phyloP scores from a whole-genome alignment of 2,797 vertebrate genomes.

The Gymnoscopelus braueri region DNA sequence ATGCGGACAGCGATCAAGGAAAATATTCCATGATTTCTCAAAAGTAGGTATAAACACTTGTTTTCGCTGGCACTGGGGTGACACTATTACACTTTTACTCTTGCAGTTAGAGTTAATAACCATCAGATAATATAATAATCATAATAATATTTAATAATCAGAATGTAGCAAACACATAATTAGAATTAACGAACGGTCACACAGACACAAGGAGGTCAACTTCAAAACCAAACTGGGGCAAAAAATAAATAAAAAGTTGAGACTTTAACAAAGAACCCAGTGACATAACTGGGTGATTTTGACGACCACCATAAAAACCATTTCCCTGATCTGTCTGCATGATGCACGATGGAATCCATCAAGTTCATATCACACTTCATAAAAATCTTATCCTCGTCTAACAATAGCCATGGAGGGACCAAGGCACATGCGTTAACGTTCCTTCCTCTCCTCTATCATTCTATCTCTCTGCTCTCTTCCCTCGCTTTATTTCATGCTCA shows the following conservation, averaged over 20 bases:
- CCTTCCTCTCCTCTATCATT: slow-evolving; percentile 65
- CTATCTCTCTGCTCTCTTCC: slow-evolving; percentile 55
- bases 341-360: slow-evolving; percentile 77
- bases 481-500: slow-evolving; percentile 66
- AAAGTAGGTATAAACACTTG: too few relatives aligned
- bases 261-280: background rate
- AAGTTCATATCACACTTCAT: slow-evolving; percentile 76
- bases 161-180: too few relatives aligned
- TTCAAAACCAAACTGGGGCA: slow-evolving; percentile 16
- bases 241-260: slow-evolving; percentile 1
- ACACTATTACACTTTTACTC: too few relatives aligned
- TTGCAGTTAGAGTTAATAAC: too few relatives aligned
- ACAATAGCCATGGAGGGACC: slow-evolving; percentile 72
- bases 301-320: slow-evolving; percentile 49
- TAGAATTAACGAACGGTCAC: background rate
- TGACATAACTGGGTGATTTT: slow-evolving; percentile 30
- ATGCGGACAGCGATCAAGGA: too few relatives aligned
- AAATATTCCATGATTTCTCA: too few relatives aligned
- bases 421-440: slow-evolving; percentile 42
- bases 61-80: too few relatives aligned
- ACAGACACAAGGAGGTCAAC: background rate
- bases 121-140: too few relatives aligned
- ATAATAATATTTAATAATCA: too few relatives aligned
- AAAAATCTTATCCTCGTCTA: slow-evolving; percentile 80
- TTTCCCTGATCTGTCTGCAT: slow-evolving; percentile 66